Evolutionary conservation across 2,113 vertebrate species (phyloP).

Genomic region (Tympanuchus pallidicinctus): DNA sequence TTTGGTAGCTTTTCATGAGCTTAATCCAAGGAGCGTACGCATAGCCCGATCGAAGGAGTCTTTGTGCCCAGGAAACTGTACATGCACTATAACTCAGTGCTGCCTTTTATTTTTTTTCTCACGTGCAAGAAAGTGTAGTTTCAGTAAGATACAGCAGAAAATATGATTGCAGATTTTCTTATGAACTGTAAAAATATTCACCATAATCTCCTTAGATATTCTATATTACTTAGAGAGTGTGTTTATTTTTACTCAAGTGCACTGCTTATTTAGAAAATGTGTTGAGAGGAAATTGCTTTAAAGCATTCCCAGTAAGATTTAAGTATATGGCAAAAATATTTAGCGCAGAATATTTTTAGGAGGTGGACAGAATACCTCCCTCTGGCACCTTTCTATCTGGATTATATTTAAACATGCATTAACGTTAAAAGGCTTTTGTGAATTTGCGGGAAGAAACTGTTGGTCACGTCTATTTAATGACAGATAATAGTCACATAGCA

Average conservation of each 20-base stretch:
- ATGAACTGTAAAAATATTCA: background rate
- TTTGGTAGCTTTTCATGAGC: background rate
- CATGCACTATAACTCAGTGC: background rate
- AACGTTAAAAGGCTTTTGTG: background rate
- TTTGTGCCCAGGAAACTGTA: background rate
- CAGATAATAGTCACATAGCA: background rate
- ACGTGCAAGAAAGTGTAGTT: background rate
- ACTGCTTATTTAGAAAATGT: background rate
- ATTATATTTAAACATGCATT: background rate
- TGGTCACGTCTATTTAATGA: background rate
- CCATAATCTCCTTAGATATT: background rate
- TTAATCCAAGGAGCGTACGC: background rate
- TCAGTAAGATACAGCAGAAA: background rate
- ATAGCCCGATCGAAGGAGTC: background rate
- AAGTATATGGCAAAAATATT: slow-evolving; percentile 21
- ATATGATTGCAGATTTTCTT: background rate
- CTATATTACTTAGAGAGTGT: background rate
- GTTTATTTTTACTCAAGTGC: background rate
- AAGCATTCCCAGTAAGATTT: background rate
- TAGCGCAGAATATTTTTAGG: slow-evolving; percentile 19
- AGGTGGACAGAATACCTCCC: background rate
- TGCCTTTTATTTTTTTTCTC: background rate
- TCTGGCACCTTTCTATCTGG: background rate
- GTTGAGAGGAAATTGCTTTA: background rate
- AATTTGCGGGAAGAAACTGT: background rate